Percentiles rank a stretch among this genome's conserved stretches.
phyloP scores from a whole-genome alignment of 2,113 vertebrate genomes.

The Paradisaea rubra region DNA sequence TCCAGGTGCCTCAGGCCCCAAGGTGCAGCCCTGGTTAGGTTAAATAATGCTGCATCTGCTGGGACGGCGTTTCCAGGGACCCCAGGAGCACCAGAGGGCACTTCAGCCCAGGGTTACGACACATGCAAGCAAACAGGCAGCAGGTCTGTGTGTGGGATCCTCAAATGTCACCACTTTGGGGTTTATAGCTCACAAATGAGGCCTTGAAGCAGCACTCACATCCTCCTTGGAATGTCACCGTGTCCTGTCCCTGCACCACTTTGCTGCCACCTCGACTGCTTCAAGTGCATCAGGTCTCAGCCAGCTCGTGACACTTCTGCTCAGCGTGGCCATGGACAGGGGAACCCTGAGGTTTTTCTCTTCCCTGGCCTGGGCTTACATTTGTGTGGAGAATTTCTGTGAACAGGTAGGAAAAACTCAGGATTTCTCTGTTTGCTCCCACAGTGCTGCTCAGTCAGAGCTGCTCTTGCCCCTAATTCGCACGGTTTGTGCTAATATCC shows the following conservation, averaged over 20 bases:
- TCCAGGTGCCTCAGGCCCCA: background rate
- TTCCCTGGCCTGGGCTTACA: background rate
- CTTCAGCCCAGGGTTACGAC: fast-evolving
- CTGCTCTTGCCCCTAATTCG: background rate
- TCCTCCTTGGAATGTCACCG: fast-evolving
- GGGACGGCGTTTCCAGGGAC: background rate
- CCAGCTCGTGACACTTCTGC: background rate
- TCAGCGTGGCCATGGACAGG: fast-evolving
- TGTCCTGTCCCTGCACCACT: background rate
- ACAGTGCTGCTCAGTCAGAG: background rate
- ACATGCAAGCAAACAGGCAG: background rate
- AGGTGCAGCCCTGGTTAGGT: background rate
- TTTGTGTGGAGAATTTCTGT: background rate
- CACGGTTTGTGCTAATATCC: background rate
- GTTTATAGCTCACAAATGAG: background rate
- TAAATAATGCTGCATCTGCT: background rate
- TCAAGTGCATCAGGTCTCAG: background rate
- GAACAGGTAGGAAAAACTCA: background rate
- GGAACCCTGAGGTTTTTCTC: background rate
- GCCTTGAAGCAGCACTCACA: background rate
- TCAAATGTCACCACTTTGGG: background rate
- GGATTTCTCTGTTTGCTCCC: background rate
- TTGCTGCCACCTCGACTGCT: background rate
- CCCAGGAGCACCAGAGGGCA: background rate
- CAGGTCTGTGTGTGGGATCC: background rate